Percentiles rank a stretch among this genome's conserved stretches.
Conservation (phyloP, 2,888 invertebrate species). For the Lordiphosa andalusiaca region DNA sequence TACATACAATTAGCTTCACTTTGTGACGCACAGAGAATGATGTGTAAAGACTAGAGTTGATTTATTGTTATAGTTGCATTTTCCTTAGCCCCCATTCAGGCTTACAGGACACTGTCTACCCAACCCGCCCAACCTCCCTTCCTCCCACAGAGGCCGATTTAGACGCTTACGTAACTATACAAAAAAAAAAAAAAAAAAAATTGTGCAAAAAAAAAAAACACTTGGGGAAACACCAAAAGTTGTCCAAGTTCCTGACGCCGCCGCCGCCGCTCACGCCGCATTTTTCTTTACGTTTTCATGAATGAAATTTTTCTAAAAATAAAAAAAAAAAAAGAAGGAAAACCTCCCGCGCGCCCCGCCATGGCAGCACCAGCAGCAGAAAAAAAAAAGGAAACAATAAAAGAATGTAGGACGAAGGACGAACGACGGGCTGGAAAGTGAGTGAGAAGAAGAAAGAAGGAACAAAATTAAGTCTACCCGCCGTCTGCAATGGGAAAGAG, state of each 20-base stretch:
- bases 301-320: conserved; percentile 59
- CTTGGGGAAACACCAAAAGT: conserved; percentile 65
- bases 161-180: no score
- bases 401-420: conserved; percentile 62
- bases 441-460: conserved; percentile 12
- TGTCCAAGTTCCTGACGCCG: conserved; percentile 59
- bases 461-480: conserved; percentile 70
- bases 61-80: no score
- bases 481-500: conserved; percentile 70
- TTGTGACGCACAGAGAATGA: no score
- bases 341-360: conserved; percentile 2
- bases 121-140: no score
- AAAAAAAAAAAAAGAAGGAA: conserved; percentile 34
- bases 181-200: conserved; percentile 4
- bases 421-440: conserved; percentile 28
- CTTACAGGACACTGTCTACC: no score
- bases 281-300: conserved; percentile 64
- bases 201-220: conserved; percentile 8
- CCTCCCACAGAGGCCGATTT: no score
- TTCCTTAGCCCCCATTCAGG: no score
- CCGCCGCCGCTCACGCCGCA: conserved; percentile 36
- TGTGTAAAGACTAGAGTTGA: no score
- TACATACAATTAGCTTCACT: no score
- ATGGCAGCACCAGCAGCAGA: conserved; percentile 5
- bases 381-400: conserved; percentile 61